Base-by-base conservation (phyloP, 2,113 vertebrate genomes). In the Chloropsis hardwickii region DNA sequence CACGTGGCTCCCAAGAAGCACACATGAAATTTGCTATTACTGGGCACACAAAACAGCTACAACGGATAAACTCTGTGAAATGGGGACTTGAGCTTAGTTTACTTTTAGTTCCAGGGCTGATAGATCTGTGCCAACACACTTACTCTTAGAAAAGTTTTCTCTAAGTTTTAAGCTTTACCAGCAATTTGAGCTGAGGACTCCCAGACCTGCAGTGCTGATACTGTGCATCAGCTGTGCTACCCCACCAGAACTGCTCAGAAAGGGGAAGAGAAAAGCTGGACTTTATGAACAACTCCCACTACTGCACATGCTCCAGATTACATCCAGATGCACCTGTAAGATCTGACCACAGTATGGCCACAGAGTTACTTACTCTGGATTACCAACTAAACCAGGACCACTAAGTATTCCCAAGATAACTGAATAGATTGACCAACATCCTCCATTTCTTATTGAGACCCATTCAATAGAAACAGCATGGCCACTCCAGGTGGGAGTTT, bases 1-100 rank as follows among this genome's bases (percentile, higher is more conserved):
- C 83, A 42, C 27, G 6, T 23, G 88, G 60, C 20, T 92, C 39
- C 60, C 60, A 35, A 80, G 51, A 6, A 86, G 21, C 8, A 86
- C 27, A 83, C 5, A 15, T 86, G 80, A 95, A 95, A 88, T 28
- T 90, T 73, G 60, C 72, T 71, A 37, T 81, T 83, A 83, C 60
- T 47, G 66, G 51, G 70, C 70, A 79, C 22, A 88, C 28, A 54
- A 53, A 86, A 39, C 56, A 93, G 39, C 27, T 60, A 71, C 72
- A 86, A 51, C 33, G 48, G 88, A 88, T 70, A 93, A 81, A 40
- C 21, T 42, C 40, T 47, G 37, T 45, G 54, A 80, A 92, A 82
- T 2, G 18, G 3, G 37, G 58, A 66, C 42, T 77, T 79, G 10
- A 65, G n/a, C 23, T 66, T 70, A 45, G 48, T 47, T 89, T 72